These are phyloP conservation scores for Oophaga pumilio DNA, from an alignment of 2,113 vertebrate species.

Conservation along the genomic window DNA sequence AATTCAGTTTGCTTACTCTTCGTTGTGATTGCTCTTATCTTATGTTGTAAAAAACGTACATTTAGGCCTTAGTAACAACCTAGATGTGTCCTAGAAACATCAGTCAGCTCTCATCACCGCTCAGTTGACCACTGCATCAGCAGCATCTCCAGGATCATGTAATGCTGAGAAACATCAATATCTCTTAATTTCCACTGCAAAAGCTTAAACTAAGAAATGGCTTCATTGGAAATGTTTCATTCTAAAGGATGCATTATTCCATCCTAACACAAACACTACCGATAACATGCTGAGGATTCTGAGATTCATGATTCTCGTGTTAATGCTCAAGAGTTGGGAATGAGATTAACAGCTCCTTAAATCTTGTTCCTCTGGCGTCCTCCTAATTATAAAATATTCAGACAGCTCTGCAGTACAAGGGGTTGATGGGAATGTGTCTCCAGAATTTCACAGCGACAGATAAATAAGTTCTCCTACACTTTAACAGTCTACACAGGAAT, in stretches of 20 bases:
- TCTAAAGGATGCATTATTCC: constrained; percentile 27
- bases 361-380: constrained; percentile 44
- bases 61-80: background rate
- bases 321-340: constrained; percentile 39
- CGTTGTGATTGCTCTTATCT: too few species aligned
- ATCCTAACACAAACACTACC: constrained; percentile 12
- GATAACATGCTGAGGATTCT: constrained; percentile 32
- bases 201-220: constrained; percentile 13
- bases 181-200: constrained; percentile 32
- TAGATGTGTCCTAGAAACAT: constrained; percentile 41
- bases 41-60: too few species aligned
- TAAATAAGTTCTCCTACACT: constrained; percentile 15
- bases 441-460: constrained; percentile 23
- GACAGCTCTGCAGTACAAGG: constrained; percentile 32
- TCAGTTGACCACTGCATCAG: constrained; percentile 33
- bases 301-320: constrained; percentile 33
- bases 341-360: constrained; percentile 48
- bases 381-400: constrained; percentile 56
- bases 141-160: constrained; percentile 29
- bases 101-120: constrained; percentile 22
- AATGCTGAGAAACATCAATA: constrained; percentile 51
- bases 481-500: background rate
- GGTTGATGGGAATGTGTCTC: constrained; percentile 35
- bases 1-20: too few species aligned
- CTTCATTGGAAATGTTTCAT: constrained; percentile 42